These are phyloP conservation scores for Silurus glanis DNA, from an alignment of 2,113 vertebrate species.

Conservation along the genomic window DNA sequence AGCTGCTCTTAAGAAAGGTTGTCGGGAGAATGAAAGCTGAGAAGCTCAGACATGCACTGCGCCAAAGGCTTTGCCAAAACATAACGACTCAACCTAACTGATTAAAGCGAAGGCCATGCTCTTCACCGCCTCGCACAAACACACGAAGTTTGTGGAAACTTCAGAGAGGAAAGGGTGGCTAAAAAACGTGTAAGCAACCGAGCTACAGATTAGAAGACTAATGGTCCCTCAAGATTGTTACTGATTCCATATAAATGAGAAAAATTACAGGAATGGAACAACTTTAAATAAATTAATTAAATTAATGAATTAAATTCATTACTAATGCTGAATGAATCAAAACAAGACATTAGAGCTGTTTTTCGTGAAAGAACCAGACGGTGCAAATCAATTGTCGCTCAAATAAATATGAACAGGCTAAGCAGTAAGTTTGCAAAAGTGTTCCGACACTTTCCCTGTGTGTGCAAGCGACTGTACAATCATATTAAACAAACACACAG, in stretches of 20 bases:
- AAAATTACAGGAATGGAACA: not conserved
- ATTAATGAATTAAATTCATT: too few species aligned
- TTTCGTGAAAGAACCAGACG: not conserved
- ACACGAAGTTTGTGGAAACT: constrained; percentile 43
- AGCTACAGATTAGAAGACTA: constrained; percentile 22
- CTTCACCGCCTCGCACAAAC: constrained; percentile 34
- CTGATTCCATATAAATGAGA: not conserved
- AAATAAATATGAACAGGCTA: not conserved
- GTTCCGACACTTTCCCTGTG: not conserved
- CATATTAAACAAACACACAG: constrained; percentile 47
- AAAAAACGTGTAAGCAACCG: constrained; percentile 6
- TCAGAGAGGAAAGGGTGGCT: constrained; percentile 35
- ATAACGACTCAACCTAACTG: constrained; percentile 49
- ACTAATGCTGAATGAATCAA: not conserved
- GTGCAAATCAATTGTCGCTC: too few species aligned
- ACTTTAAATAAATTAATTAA: not conserved
- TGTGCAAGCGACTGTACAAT: constrained; percentile 26
- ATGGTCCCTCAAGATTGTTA: not conserved
- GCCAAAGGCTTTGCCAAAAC: constrained; percentile 51
- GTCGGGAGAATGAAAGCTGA: constrained; percentile 60
- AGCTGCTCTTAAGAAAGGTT: constrained; percentile 65
- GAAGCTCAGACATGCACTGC: constrained; percentile 58
- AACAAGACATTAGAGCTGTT: not conserved
- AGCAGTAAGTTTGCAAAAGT: not conserved
- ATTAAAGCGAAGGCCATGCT: constrained; percentile 46